Conservation (phyloP, 2,113 vertebrate species). For the Aphelocoma coerulescens region DNA sequence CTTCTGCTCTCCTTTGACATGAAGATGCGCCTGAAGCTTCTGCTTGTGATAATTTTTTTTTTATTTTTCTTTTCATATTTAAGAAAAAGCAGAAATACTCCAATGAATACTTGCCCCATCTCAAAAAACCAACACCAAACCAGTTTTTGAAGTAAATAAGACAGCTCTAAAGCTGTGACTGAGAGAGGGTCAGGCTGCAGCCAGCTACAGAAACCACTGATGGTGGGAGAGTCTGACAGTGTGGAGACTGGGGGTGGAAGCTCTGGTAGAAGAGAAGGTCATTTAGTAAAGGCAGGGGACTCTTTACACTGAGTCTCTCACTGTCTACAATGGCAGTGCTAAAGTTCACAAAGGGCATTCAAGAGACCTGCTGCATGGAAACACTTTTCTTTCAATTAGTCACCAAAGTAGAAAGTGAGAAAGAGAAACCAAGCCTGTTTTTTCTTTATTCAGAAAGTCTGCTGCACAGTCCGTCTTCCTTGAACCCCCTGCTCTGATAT, state of each 20-base stretch:
- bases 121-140: background rate
- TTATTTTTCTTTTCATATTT: background rate
- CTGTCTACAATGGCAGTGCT: background rate
- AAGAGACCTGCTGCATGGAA: background rate
- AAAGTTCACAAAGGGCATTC: background rate
- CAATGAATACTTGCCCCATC: background rate
- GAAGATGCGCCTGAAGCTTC: background rate
- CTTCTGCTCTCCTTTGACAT: background rate
- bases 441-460: background rate
- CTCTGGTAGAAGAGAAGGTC: constrained; percentile 8
- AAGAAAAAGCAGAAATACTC: background rate
- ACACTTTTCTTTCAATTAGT: background rate
- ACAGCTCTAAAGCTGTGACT: background rate
- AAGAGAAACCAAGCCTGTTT: background rate
- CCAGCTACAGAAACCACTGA: background rate
- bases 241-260: background rate
- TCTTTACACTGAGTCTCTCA: background rate
- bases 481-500: background rate
- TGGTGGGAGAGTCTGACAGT: background rate
- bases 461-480: background rate
- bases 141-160: background rate
- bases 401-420: background rate
- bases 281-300: background rate
- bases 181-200: background rate
- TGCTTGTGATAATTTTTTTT: background rate